Conservation (phyloP, 2,113 vertebrate species). For the Centropus bengalensis region DNA sequence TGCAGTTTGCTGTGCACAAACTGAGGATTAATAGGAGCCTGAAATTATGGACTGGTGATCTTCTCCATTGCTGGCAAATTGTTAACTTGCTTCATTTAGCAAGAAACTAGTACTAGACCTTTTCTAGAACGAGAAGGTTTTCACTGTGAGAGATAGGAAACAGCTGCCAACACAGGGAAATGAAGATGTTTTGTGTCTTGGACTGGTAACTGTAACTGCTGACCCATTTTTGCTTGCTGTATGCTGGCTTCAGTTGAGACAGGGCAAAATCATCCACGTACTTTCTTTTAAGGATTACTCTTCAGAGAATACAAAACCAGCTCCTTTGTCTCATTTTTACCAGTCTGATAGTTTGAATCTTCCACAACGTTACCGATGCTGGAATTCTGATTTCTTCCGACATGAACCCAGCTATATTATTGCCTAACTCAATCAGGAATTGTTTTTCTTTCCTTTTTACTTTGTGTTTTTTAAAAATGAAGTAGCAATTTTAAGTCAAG, state of each 20-base stretch:
- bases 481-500: neutral
- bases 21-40: neutral
- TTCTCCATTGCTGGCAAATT: neutral
- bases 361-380: neutral
- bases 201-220: neutral
- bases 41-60: neutral
- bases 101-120: neutral
- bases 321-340: neutral
- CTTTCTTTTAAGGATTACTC: neutral
- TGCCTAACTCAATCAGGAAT: neutral
- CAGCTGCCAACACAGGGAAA: neutral
- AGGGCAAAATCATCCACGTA: neutral
- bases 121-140: neutral
- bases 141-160: neutral
- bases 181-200: neutral
- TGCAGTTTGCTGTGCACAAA: neutral
- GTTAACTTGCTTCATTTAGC: neutral
- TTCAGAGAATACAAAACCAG: neutral
- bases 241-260: neutral
- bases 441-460: neutral
- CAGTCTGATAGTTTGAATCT: neutral
- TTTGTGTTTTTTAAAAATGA: neutral
- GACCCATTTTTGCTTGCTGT: neutral
- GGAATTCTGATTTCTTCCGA: neutral
- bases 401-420: neutral